phyloP scores from a whole-genome alignment of 1,140 invertebrate genomes.

The Yoshiicerus persimilis region DNA sequence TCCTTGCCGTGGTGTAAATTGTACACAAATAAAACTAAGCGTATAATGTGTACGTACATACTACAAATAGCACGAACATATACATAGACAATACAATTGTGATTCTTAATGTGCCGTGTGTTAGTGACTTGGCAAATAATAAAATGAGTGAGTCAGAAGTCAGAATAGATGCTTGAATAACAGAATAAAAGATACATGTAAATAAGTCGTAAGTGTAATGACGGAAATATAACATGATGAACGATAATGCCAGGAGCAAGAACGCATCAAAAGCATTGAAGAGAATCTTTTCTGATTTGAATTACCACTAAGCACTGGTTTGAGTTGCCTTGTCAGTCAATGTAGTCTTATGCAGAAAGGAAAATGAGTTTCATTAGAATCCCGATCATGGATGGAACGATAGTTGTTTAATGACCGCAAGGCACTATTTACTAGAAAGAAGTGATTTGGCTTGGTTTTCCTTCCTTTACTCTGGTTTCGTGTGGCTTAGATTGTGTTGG shows the following conservation, averaged over 20 bases:
- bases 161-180: background rate
- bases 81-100: too few species aligned
- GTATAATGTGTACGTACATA: too few species aligned
- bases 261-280: background rate
- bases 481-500: background rate
- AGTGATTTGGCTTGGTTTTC: background rate
- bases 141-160: background rate
- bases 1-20: too few species aligned
- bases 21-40: too few species aligned
- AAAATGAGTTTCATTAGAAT: conserved; percentile 1
- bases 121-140: too few species aligned
- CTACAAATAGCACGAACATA: too few species aligned
- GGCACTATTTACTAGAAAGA: background rate
- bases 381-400: background rate
- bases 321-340: conserved; percentile 13
- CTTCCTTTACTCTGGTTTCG: background rate
- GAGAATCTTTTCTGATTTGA: background rate
- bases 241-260: background rate
- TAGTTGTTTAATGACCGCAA: conserved; percentile 12
- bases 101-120: background rate
- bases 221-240: background rate
- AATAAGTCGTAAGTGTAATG: background rate
- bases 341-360: background rate
- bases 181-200: background rate
- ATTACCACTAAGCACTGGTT: background rate